Conservation (phyloP, 2,113 vertebrate genomes). For the Falco punctatus region DNA sequence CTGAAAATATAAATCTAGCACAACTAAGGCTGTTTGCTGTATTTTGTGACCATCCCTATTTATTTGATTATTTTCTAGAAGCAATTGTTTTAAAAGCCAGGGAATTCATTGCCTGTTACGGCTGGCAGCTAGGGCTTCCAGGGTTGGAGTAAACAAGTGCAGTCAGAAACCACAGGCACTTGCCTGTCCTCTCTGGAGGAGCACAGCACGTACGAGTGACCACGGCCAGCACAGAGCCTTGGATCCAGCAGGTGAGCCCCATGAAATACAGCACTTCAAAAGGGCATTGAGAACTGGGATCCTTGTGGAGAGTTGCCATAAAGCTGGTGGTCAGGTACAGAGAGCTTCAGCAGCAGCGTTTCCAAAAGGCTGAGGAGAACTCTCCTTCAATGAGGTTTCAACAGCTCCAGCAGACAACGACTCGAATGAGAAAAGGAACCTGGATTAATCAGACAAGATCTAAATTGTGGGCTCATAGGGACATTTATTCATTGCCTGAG, state of each 20-base stretch:
- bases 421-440: neutral
- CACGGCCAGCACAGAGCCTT: neutral
- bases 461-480: neutral
- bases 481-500: neutral
- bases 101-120: neutral
- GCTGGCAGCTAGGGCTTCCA: neutral
- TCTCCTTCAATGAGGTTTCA: neutral
- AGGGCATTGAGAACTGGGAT: neutral
- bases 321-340: neutral
- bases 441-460: neutral
- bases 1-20: neutral
- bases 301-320: neutral
- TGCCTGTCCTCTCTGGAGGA: neutral
- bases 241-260: too few relatives aligned
- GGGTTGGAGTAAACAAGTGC: neutral
- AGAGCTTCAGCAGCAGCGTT: neutral
- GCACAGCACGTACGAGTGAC: too few relatives aligned
- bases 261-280: neutral
- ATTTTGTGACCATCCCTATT: neutral
- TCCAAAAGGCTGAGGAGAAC: neutral
- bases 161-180: neutral
- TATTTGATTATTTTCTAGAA: neutral
- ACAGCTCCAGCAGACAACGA: neutral
- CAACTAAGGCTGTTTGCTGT: neutral
- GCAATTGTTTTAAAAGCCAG: neutral